Percentiles rank a stretch among this genome's conserved stretches.
These are phyloP conservation scores for Nephrotoma guestfalica DNA, from an alignment of 2,888 invertebrate genomes.

Conservation along the genomic window DNA sequence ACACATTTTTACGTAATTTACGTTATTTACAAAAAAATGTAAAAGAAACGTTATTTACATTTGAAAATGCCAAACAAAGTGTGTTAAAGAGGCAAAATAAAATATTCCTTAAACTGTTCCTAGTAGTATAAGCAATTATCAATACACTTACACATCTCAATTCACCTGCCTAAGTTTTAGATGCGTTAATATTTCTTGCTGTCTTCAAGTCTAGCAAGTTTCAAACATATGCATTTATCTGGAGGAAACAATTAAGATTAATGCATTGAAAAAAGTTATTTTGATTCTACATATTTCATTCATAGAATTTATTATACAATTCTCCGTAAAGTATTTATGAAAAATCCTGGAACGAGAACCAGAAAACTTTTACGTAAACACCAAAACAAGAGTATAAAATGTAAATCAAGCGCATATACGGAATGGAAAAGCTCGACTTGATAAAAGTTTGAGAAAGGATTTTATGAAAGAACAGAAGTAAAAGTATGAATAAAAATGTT, in stretches of 20 bases:
- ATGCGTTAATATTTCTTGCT: background rate
- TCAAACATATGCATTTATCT: background rate
- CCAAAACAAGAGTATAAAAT: background rate
- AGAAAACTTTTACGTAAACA: background rate
- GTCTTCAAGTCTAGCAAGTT: background rate
- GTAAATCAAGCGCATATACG: background rate
- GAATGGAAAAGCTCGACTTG: background rate
- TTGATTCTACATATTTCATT: background rate
- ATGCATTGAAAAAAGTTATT: background rate
- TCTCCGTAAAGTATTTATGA: background rate
- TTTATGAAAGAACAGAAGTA: background rate
- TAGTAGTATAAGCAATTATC: no score
- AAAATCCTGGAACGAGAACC: background rate
- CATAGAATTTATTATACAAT: background rate
- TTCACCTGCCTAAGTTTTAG: background rate
- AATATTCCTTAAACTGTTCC: no score
- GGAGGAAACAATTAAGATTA: background rate
- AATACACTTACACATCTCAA: no score
- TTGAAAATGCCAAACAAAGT: no score
- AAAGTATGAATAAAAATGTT: background rate
- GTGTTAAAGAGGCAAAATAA: no score
- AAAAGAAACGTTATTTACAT: no score
- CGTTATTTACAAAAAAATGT: no score
- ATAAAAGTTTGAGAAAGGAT: background rate
- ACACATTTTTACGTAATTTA: no score